phyloP scores from a whole-genome alignment of 2,113 vertebrate genomes.

The Clinocottus analis region DNA sequence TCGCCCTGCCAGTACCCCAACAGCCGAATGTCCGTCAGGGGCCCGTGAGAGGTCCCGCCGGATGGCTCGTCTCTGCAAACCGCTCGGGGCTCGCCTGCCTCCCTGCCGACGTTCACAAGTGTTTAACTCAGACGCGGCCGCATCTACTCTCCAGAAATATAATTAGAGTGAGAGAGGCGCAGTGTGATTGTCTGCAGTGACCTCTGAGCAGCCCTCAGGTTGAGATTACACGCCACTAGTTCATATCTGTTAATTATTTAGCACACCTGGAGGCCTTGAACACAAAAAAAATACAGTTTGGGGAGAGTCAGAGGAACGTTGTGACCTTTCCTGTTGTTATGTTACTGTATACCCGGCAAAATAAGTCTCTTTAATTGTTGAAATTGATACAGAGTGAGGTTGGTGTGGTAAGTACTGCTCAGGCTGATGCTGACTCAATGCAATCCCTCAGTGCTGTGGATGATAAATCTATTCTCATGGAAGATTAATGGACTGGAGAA shows the following conservation, averaged over 20 bases:
- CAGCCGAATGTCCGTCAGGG: slow-evolving; percentile 86
- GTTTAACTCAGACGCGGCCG: slow-evolving; percentile 50
- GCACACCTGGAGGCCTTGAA: slow-evolving; percentile 35
- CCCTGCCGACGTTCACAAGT: slow-evolving; percentile 46
- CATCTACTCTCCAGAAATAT: slow-evolving; percentile 46
- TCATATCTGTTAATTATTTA: slow-evolving; percentile 56
- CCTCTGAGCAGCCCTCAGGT: slow-evolving; percentile 51
- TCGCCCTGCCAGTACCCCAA: slow-evolving; percentile 90
- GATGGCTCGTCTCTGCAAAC: slow-evolving; percentile 54
- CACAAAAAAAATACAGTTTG: slow-evolving; percentile 25
- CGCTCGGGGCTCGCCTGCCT: slow-evolving; percentile 51
- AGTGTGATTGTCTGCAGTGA: slow-evolving; percentile 51
- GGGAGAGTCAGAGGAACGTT: slow-evolving; percentile 8
- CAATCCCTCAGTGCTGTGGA: slow-evolving; percentile 67
- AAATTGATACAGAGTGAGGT: slow-evolving; percentile 66
- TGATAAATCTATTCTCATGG: slow-evolving; percentile 81
- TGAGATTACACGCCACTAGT: slow-evolving; percentile 29
- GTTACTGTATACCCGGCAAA: slow-evolving; percentile 40
- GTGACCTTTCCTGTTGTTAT: slow-evolving; percentile 50
- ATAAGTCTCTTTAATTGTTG: slow-evolving; percentile 59
- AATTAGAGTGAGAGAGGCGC: slow-evolving; percentile 52
- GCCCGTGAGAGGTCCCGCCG: slow-evolving; percentile 70
- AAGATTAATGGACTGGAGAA: slow-evolving; percentile 80
- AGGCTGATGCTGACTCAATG: slow-evolving; percentile 68
- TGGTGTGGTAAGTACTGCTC: slow-evolving; percentile 65